A percentile compares a stretch with the other conserved stretches of the same genome.
phyloP scores from a whole-genome alignment of 1,140 invertebrate genomes.

The Drosophila sp. region DNA sequence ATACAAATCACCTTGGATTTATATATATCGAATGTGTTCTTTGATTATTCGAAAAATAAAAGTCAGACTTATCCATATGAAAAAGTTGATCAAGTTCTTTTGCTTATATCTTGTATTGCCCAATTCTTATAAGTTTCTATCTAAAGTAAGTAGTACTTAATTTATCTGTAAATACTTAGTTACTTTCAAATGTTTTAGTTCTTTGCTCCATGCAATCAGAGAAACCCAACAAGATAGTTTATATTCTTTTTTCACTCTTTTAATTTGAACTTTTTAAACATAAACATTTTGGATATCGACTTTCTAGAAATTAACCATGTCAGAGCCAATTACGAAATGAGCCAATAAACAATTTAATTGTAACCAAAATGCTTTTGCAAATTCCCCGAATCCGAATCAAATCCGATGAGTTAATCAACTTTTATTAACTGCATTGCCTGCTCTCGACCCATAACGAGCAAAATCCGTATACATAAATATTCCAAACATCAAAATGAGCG shows the following conservation, averaged over 20 bases:
- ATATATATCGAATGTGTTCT: no score
- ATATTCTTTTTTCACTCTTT: neutral
- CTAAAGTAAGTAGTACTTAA: no score
- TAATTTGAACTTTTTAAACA: neutral
- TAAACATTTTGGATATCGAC: neutral
- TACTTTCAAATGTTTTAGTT: no score
- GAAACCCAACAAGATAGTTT: no score
- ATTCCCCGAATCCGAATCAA: neutral
- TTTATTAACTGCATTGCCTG: constrained; percentile 8
- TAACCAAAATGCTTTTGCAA: neutral
- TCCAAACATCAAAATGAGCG: constrained; percentile 14
- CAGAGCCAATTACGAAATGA: neutral
- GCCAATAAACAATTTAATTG: constrained; percentile 14
- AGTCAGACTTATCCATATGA: no score
- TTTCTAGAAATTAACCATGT: neutral
- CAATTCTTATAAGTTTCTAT: no score
- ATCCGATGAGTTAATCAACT: constrained; percentile 29
- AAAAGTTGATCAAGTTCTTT: no score
- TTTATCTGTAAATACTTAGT: no score
- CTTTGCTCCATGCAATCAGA: no score
- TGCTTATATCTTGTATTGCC: no score
- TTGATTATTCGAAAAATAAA: no score
- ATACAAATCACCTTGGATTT: no score
- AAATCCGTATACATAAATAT: constrained; percentile 21
- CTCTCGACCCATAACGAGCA: neutral